phyloP scores from a whole-genome alignment of 2,888 invertebrate species.

The Agrochola lota region DNA sequence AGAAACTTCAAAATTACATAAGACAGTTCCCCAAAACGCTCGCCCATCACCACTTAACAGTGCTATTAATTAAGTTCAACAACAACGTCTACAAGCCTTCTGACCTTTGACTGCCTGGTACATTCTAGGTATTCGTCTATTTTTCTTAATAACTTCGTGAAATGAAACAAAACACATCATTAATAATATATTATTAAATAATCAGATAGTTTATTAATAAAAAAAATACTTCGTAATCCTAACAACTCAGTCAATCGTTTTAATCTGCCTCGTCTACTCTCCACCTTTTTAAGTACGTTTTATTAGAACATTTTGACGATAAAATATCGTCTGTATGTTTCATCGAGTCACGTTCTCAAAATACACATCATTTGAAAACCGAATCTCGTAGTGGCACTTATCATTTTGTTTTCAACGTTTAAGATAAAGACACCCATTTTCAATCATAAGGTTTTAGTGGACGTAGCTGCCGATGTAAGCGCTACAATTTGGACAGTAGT shows the following conservation, averaged over 20 bases:
- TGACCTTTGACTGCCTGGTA: not conserved
- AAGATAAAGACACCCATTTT: not conserved
- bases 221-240: slow-evolving; percentile 12
- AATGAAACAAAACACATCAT: slow-evolving; percentile 26
- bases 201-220: slow-evolving; percentile 14
- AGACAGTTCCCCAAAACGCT: not conserved
- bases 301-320: not conserved
- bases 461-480: slow-evolving; percentile 88
- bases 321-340: not conserved
- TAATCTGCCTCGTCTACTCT: slow-evolving; percentile 3
- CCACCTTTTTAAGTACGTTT: not conserved
- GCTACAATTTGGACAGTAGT: slow-evolving; percentile 90
- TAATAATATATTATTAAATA: slow-evolving; percentile 4
- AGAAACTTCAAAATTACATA: too few species aligned
- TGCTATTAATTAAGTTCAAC: not conserved
- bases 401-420: not conserved
- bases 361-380: not conserved
- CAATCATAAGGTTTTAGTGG: slow-evolving; percentile 12
- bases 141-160: not conserved
- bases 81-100: not conserved
- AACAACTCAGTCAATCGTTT: not conserved
- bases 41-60: not conserved
- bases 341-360: not conserved
- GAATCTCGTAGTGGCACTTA: not conserved
- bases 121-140: not conserved